Evolutionary conservation across 2,888 invertebrate species (phyloP).

Genomic region (Nemapogon koenigi): DNA sequence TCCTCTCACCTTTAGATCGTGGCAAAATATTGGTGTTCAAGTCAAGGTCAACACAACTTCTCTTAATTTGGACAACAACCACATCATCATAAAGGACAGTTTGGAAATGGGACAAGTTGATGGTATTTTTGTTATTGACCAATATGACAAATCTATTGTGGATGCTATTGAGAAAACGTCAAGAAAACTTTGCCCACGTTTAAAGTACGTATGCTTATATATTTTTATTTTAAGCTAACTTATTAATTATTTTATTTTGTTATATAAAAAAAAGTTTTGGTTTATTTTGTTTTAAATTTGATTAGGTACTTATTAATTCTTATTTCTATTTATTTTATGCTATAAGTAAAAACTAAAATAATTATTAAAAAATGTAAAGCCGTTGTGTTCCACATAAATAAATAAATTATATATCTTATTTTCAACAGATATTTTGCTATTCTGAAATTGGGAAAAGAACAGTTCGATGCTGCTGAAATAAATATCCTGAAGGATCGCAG

Average conservation of each 20-base stretch:
- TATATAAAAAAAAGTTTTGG: too few relatives aligned
- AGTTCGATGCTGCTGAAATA: not conserved
- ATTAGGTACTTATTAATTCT: too few relatives aligned
- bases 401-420: too few relatives aligned
- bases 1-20: too few relatives aligned
- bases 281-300: too few relatives aligned
- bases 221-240: too few relatives aligned
- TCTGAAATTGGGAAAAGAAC: not conserved
- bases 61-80: not conserved
- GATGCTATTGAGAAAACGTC: constrained; percentile 2
- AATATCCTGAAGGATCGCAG: constrained; percentile 4
- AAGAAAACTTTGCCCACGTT: constrained; percentile 1
- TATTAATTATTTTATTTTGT: too few relatives aligned
- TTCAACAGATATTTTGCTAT: constrained; percentile 1
- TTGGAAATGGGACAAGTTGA: constrained; percentile 1
- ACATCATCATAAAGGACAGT: constrained; percentile 1
- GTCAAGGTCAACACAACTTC: not conserved
- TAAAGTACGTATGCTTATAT: constrained; percentile 2
- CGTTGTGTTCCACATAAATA: too few relatives aligned
- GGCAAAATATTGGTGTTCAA: constrained; percentile 2
- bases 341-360: too few relatives aligned
- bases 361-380: too few relatives aligned
- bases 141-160: constrained; percentile 1
- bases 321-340: too few relatives aligned
- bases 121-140: constrained; percentile 1